A percentile compares a stretch with the other conserved stretches of the same genome.
These are phyloP conservation scores for Darevskia nairensis DNA, from an alignment of 2,797 vertebrate species.

Conservation along the genomic window DNA sequence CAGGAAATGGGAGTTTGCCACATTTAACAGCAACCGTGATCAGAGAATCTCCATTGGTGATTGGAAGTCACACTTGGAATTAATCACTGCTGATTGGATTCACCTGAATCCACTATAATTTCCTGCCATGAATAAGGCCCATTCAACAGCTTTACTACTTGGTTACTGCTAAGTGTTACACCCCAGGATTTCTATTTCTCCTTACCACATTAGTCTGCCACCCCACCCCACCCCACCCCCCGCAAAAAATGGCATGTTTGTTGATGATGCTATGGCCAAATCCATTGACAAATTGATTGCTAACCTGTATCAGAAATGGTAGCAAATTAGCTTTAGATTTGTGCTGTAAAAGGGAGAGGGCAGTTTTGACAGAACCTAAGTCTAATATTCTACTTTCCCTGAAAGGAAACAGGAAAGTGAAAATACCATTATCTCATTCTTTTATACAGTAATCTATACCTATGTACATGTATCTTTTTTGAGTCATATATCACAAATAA, in stretches of 20 bases:
- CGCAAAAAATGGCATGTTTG: not conserved
- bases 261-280: not conserved
- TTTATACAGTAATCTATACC: not conserved
- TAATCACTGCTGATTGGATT: slow-evolving; percentile 1
- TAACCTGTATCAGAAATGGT: not conserved
- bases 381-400: not conserved
- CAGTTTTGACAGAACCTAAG: not conserved
- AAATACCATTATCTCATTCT: too few species aligned
- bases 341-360: not conserved
- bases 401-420: not conserved
- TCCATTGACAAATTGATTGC: not conserved
- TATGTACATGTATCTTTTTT: not conserved
- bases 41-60: not conserved
- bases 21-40: not conserved
- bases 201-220: too few species aligned
- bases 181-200: not conserved
- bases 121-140: not conserved
- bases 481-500: not conserved
- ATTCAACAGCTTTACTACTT: not conserved
- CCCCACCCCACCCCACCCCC: too few species aligned
- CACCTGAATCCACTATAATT: not conserved
- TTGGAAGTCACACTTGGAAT: not conserved
- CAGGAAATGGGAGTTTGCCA: slow-evolving; percentile 7
- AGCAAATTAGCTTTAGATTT: not conserved
- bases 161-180: not conserved